A percentile compares a stretch with the other conserved stretches of the same genome.
phyloP scores from a whole-genome alignment of 2,888 invertebrate species.

The Leptinotarsa juncta region DNA sequence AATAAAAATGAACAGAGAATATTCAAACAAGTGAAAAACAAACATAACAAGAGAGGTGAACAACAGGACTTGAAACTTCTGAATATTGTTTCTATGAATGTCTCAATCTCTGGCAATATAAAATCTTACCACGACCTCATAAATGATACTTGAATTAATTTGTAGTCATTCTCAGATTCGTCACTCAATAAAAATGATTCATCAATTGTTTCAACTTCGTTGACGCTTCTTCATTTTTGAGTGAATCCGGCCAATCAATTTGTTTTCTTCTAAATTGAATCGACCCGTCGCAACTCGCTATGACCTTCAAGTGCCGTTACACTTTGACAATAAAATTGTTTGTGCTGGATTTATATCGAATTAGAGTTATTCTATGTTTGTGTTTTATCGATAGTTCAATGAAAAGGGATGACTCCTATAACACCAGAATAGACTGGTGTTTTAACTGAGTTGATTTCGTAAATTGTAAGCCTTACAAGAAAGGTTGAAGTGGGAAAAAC shows the following conservation, averaged over 20 bases:
- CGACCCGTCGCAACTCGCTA: slow-evolving; percentile 22
- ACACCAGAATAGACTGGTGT: no score
- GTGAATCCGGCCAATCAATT: slow-evolving; percentile 29
- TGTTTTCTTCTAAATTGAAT: slow-evolving; percentile 26
- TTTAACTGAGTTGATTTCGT: no score
- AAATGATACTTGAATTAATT: background rate
- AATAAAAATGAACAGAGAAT: no score
- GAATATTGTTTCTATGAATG: no score
- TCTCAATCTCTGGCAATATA: no score
- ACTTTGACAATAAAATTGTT: slow-evolving; percentile 37
- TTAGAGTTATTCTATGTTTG: background rate
- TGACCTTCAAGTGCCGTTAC: slow-evolving; percentile 30
- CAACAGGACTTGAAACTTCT: no score
- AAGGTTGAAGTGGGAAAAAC: no score
- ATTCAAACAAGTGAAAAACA: no score
- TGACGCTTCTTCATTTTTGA: slow-evolving; percentile 27
- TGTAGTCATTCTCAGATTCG: slow-evolving; percentile 30
- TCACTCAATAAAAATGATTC: slow-evolving; percentile 35
- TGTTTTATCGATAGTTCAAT: background rate
- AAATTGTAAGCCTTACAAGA: no score
- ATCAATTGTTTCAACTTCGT: slow-evolving; percentile 20
- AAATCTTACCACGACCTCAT: background rate
- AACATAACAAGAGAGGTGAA: no score
- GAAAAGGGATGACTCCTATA: background rate
- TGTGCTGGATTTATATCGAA: background rate